Base-by-base conservation (phyloP, 2,888 invertebrate genomes). In the Ephialtes manifestator region DNA sequence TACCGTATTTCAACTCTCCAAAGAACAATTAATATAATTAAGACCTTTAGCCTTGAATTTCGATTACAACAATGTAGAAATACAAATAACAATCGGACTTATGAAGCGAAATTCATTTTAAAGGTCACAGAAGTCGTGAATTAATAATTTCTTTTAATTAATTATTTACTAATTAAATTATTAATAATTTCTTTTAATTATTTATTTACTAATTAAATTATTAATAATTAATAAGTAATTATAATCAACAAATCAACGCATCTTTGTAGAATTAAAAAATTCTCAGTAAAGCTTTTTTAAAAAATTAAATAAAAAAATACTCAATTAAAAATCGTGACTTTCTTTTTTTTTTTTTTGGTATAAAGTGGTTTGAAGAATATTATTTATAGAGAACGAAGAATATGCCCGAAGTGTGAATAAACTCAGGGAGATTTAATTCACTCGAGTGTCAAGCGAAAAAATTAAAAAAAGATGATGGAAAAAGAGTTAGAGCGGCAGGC, bases 391-490 rank as follows among this genome's bases (percentile, higher is more conserved):
- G 10, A 18, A 2, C 53, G 24, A n/a, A 28, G 43, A 5, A 28
- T 8, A 13, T 39, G 46, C 7, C 28, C 31, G 58, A 46, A 60
- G 58, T 60, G 28, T 60, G 58, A 58, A 58, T 58, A 74, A 28
- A 43, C 58, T 74, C 72, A 24, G 58, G 20, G 35, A 15, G 53
- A 39, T 74, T 60, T 60, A 74, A 74, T 74, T 74, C 58, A 46
- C 31, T 74, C 28, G 68, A 68, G 58, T 60, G 72, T 74, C 58
- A n/a, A 74, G 3, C 4, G 58, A 46, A 5, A 46, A 43, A 58
- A 67, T 13, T 43, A 24, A 24, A 24, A 43, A 72, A 53, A 71
- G 13, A 46, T 43, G n/a, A 51, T 51, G 24, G 68, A 28, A 74
- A 28, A 74, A 58, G 51, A 79, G 70, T 55, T 20, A 46, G 28